phyloP scores from a whole-genome alignment of 2,113 vertebrate genomes.

The Pomatorhinus ruficollis region DNA sequence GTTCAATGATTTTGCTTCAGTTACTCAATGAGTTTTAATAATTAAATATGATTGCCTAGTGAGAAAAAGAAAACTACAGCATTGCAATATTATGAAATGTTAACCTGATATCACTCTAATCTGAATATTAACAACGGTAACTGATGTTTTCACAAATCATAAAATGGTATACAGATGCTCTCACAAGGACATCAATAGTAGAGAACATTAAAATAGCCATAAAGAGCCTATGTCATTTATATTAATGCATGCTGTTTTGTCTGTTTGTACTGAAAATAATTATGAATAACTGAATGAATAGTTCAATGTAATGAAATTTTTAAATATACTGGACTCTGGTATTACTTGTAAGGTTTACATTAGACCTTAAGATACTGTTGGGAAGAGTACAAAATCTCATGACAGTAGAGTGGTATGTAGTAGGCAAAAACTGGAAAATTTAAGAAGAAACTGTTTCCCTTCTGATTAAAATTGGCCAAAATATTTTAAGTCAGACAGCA shows the following conservation, averaged over 20 bases:
- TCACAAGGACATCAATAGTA: neutral
- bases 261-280: neutral
- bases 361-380: neutral
- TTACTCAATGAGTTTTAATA: neutral
- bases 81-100: neutral
- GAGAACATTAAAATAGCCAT: neutral
- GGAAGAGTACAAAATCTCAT: neutral
- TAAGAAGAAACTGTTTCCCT: neutral
- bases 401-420: neutral
- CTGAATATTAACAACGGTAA: neutral
- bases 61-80: neutral
- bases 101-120: neutral
- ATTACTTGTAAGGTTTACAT: neutral
- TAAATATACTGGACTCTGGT: neutral
- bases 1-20: neutral
- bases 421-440: neutral
- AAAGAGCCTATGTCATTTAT: neutral
- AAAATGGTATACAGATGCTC: neutral
- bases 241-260: neutral
- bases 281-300: neutral
- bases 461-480: neutral
- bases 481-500: neutral
- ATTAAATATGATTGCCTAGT: neutral
- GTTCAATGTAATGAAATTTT: neutral
- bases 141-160: neutral